Conservation (phyloP, 2,113 vertebrate genomes). For the Labeo catla region DNA sequence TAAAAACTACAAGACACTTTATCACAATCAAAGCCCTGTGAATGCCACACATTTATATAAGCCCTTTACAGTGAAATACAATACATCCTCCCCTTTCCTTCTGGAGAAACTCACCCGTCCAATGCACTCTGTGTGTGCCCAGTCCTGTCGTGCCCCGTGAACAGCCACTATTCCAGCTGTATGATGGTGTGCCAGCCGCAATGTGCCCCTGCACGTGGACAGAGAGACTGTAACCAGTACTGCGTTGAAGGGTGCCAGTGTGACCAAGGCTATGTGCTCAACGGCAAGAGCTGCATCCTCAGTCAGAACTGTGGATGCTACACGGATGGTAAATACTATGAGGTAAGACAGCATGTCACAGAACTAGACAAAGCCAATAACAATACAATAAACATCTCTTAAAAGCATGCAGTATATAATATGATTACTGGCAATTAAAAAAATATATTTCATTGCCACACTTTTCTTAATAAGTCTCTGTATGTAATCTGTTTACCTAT, state of each 20-base stretch:
- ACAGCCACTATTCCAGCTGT: constrained; percentile 95
- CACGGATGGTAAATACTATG: constrained; percentile 91
- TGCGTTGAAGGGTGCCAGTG: constrained; percentile 97
- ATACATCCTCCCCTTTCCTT: constrained; percentile 16
- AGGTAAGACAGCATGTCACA: constrained; percentile 76
- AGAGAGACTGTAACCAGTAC: constrained; percentile 92
- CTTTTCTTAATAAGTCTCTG: too few relatives aligned
- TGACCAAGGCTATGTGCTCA: constrained; percentile 89
- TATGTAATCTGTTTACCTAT: neutral
- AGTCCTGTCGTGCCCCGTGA: constrained; percentile 89
- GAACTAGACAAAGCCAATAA: neutral
- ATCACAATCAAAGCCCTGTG: neutral
- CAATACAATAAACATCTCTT: neutral
- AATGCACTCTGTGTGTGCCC: constrained; percentile 48
- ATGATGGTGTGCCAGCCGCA: constrained; percentile 92
- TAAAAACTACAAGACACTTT: constrained; percentile 18
- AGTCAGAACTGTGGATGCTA: constrained; percentile 96
- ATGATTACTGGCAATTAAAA: too few relatives aligned
- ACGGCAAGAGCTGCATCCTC: constrained; percentile 92
- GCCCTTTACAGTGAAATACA: constrained; percentile 18
- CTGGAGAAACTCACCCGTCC: neutral
- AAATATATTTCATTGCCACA: neutral
- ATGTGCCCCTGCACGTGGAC: constrained; percentile 90
- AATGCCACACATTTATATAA: constrained; percentile 34
- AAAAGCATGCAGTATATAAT: neutral